These are phyloP conservation scores for Cercopithecus mona DNA, from an alignment of 2,113 vertebrate species.

Conservation along the genomic window DNA sequence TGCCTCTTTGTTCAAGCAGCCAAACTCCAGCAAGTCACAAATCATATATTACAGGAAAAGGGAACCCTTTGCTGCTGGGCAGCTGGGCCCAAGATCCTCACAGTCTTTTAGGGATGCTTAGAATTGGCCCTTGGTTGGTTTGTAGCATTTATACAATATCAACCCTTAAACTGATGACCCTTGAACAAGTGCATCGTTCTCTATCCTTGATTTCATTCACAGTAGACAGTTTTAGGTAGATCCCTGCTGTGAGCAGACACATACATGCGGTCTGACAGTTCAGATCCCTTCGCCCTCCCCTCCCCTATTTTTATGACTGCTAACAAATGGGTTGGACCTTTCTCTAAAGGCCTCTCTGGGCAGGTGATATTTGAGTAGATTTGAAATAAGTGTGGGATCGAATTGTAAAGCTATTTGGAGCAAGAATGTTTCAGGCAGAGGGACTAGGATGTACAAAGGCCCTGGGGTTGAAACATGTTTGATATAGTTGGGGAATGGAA, in stretches of 20 bases:
- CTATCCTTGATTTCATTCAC: background rate
- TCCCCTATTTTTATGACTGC: background rate
- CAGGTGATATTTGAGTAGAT: background rate
- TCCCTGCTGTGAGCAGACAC: background rate
- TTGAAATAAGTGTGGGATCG: background rate
- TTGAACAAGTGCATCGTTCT: background rate
- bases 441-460: background rate
- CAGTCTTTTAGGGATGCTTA: background rate
- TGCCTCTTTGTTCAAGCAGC: background rate
- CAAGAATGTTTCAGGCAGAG: background rate
- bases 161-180: background rate
- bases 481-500: background rate
- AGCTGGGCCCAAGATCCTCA: background rate
- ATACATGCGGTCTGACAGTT: accelerated
- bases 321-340: background rate
- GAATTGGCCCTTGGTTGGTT: background rate
- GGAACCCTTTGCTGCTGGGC: background rate
- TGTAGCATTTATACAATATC: background rate
- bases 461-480: background rate
- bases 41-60: background rate
- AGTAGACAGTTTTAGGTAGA: background rate
- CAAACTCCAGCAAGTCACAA: background rate
- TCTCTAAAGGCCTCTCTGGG: background rate
- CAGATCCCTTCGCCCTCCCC: accelerated
- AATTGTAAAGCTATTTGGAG: background rate